Evolutionary conservation across 2,888 invertebrate genomes (phyloP), one percentile per base, ranked within the genome.

Genomic region (Vesta saturnalis): DNA sequence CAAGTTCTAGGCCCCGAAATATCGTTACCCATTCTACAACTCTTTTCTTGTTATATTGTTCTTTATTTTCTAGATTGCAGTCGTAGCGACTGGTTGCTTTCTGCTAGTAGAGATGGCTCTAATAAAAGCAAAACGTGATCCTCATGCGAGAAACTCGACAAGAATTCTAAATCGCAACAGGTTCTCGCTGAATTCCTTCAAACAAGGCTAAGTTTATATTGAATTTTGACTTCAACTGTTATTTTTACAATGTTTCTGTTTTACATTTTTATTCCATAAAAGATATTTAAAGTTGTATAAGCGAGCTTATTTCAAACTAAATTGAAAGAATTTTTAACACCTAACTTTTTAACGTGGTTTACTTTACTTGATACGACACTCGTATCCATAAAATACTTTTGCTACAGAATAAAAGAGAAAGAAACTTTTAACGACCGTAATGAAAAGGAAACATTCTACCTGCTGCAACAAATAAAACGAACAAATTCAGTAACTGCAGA

Each of bases 121-220:
- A 82, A 82, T 82, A 82, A 82, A 82, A 81, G 76, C 77, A 74
- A 78, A 76, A 82, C 81, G 82, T 81, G 82, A 81, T 76, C 78
- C 77, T 76, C 79, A 77, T 78, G 78, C 79, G 75, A 77, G 77
- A 79, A 77, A 77, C 78, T 74, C 74, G 73, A 71, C 77, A 67
- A 66, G 80, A 81, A 81, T 80, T 80, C 80, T 79, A 81, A 82
- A 80, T 81, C 78, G 81, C 81, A 82, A 82, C 82, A 81, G 81
- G 82, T 82, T 77, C 74, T 64, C 67, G 71, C 67, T 67, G 72
- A 73, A 74, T 72, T 74, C 72, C n/a, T 59, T 68, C 69, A 67
- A 72, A 72, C 64, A 72, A 67, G 67, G 68, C 69, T 67, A 65
- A 63, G 65, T 70, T 73, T 69, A 79, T 80, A 80, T 80, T 80